Percentiles rank a stretch among this genome's conserved stretches.
phyloP scores from a whole-genome alignment of 2,888 invertebrate genomes.

The Zeuzera pyrina region DNA sequence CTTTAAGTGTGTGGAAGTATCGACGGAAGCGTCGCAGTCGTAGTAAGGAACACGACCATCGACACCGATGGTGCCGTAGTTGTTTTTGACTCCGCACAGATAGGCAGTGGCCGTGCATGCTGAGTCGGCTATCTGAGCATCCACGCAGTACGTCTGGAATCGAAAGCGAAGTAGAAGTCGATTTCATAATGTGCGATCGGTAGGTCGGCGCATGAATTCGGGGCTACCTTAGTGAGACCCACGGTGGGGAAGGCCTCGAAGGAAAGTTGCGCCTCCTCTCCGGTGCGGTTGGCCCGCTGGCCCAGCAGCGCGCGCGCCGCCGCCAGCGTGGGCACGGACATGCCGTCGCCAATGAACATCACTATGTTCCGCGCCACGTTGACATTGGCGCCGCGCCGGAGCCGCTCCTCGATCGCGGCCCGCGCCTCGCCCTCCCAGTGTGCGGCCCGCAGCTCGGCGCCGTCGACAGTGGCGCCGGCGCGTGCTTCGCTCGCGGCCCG shows the following conservation, averaged over 20 bases:
- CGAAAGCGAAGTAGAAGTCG: constrained; percentile 5
- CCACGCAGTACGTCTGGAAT: constrained; percentile 69
- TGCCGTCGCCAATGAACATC: constrained; percentile 83
- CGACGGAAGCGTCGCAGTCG: constrained; percentile 71
- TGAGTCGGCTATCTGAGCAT: constrained; percentile 79
- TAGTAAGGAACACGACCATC: constrained; percentile 71
- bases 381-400: constrained; percentile 27
- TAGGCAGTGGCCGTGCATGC: constrained; percentile 81
- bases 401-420: constrained; percentile 41
- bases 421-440: constrained; percentile 64
- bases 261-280: constrained; percentile 73
- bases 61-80: constrained; percentile 78
- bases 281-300: constrained; percentile 64
- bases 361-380: constrained; percentile 71
- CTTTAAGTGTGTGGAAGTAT: constrained; percentile 63
- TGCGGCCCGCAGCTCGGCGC: no score
- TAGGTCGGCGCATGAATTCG: no score
- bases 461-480: no score
- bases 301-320: constrained; percentile 78
- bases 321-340: constrained; percentile 79
- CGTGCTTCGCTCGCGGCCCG: no score
- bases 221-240: constrained; percentile 78
- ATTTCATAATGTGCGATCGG: not conserved
- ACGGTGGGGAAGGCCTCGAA: constrained; percentile 77
- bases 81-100: constrained; percentile 77